Percentiles rank a stretch among this genome's conserved stretches.
Conservation (phyloP, 2,888 invertebrate species). For the Globia sparganii region DNA sequence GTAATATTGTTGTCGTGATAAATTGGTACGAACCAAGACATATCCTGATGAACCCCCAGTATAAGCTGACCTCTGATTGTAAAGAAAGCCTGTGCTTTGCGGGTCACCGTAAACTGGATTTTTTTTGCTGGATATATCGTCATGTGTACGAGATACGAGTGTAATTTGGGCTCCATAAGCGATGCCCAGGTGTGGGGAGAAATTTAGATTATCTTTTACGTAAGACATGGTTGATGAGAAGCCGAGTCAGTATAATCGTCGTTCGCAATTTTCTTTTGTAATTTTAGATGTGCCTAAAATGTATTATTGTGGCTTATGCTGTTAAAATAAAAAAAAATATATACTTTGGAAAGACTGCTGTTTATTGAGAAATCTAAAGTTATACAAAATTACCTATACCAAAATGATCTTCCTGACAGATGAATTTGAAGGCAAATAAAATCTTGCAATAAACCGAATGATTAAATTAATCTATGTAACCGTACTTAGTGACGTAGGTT, state of each 20-base stretch:
- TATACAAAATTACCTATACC: not conserved
- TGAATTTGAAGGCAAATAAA: not conserved
- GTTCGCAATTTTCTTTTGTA: slow-evolving; percentile 27
- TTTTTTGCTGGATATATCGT: slow-evolving; percentile 3
- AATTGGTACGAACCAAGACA: slow-evolving; percentile 25
- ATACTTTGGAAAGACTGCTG: not conserved
- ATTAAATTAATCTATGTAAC: not conserved
- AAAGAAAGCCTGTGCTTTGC: not conserved
- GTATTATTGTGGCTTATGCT: not conserved
- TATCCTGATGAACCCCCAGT: not conserved
- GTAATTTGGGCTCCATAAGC: slow-evolving; percentile 50
- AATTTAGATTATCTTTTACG: slow-evolving; percentile 70
- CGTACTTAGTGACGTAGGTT: not conserved
- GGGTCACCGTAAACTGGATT: slow-evolving; percentile 1
- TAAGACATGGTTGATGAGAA: slow-evolving; percentile 63
- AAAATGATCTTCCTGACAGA: not conserved
- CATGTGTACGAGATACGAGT: slow-evolving; percentile 15
- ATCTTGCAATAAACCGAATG: not conserved
- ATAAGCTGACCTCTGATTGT: not conserved
- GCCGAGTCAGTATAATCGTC: slow-evolving; percentile 44
- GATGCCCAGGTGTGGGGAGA: slow-evolving; percentile 67
- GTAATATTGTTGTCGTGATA: slow-evolving; percentile 45
- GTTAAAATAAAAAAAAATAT: not conserved
- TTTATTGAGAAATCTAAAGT: not conserved
- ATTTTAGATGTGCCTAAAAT: not conserved